Conservation (phyloP, 2,113 vertebrate genomes). For the Xenopus borealis region DNA sequence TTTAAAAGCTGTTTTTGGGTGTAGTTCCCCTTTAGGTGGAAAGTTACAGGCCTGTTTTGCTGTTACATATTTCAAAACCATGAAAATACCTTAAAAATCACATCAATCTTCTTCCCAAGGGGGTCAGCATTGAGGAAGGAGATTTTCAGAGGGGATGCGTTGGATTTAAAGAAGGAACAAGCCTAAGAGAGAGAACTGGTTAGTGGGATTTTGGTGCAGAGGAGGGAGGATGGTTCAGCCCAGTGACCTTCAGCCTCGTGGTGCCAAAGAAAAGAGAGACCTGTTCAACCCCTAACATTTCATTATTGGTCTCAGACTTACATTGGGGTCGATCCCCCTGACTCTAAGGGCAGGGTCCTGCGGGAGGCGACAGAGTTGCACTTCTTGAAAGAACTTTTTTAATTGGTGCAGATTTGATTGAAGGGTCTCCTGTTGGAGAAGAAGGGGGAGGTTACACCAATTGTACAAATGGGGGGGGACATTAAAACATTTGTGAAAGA, state of each 20-base stretch:
- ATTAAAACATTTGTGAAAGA: too few relatives aligned
- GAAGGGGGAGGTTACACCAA: not conserved
- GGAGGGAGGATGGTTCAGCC: too few relatives aligned
- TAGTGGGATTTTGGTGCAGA: too few relatives aligned
- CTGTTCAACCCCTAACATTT: too few relatives aligned
- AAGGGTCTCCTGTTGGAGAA: conserved; percentile 59
- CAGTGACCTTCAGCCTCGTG: too few relatives aligned
- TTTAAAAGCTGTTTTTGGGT: too few relatives aligned
- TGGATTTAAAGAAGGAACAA: conserved; percentile 69
- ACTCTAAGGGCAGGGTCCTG: conserved; percentile 54
- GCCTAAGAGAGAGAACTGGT: conserved; percentile 50
- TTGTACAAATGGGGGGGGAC: too few relatives aligned
- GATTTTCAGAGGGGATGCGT: conserved; percentile 67
- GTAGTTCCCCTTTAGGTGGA: too few relatives aligned
- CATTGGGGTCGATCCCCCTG: conserved; percentile 55
- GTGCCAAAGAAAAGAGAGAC: too few relatives aligned
- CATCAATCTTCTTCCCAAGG: conserved; percentile 58
- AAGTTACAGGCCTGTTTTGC: not conserved
- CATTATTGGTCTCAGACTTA: conserved; percentile 49
- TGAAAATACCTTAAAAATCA: conserved; percentile 69
- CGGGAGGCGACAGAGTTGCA: conserved; percentile 52
- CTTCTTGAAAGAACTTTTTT: conserved; percentile 59
- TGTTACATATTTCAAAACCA: not conserved
- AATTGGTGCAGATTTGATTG: conserved; percentile 55
- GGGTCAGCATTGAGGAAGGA: conserved; percentile 62